Evolutionary conservation across 2,797 vertebrate genomes (phyloP), one percentile per base, ranked within the genome.

Genomic region (Pipistrellus nathusii): DNA sequence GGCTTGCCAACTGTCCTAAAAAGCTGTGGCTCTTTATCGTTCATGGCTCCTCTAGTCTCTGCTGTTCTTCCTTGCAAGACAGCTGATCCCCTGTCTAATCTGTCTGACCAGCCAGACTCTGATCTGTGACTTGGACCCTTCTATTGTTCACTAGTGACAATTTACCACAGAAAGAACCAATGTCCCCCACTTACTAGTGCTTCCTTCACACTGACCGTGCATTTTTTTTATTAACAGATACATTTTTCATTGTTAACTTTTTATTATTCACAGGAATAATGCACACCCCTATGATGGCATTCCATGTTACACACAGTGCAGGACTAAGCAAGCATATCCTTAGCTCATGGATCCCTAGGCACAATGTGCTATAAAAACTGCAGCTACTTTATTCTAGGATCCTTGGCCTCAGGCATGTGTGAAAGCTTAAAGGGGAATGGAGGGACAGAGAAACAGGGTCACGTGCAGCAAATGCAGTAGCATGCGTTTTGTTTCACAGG

Each of bases 391-490:
- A 4, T 11, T 59, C 48, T 59, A 68, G 46, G 78, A 57, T 68
- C 9, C 8, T 14, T 46, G 18, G 9, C 23, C 6, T 44, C 8
- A 18, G 51, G 0, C 4, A 0, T 44, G 10, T 4, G 59, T 44
- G 7, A 27, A 14, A 86, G 0, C 5, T 18, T 21, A 44, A 64
- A 30, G 18, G 69, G 35, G 64, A 35, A 69, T 3, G 59, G 20
- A 68, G 3, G 27, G 46, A 72, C 38, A 81, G 35, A 69, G 38
- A 12, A 32, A 11, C 20, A 53, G 17, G 1, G 0, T 0, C 35
- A 2, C 0, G 3, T 6, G 14, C 14, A 38, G 20, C 8, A 14
- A 32, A 21, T 0, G 0, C 0, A 13, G 0, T 13, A 32, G 21
- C 13, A n/a, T 44, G 1, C 3, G 3, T 4, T 10, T 35, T 32